Evolutionary conservation across 2,888 invertebrate genomes (phyloP).

Genomic region (Yponomeuta sedellus): DNA sequence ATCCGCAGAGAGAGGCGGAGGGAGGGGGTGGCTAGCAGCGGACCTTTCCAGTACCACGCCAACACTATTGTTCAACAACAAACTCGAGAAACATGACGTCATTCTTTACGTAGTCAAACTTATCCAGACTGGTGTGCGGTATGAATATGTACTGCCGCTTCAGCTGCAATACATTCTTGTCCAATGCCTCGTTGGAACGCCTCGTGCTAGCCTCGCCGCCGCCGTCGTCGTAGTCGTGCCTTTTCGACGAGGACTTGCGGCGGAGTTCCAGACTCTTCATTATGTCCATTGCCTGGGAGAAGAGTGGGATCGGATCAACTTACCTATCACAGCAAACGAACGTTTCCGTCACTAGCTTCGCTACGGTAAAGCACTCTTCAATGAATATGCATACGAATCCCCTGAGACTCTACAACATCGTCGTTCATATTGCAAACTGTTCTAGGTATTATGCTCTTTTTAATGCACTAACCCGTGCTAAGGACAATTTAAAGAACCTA

Average conservation of each 20-base stretch:
- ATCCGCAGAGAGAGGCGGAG: no score
- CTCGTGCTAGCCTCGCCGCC: constrained; percentile 34
- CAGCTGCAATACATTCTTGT: constrained; percentile 51
- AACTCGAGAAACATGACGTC: constrained; percentile 79
- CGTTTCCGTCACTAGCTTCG: no score
- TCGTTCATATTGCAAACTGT: no score
- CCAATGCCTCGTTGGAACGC: constrained; percentile 43
- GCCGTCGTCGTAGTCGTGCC: constrained; percentile 52
- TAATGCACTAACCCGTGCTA: no score
- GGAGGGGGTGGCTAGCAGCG: no score
- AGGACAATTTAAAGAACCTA: no score
- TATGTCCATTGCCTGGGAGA: constrained; percentile 77
- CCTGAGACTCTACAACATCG: no score
- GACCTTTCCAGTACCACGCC: no score
- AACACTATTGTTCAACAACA: constrained; percentile 51
- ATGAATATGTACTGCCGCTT: constrained; percentile 80
- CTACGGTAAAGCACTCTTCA: no score
- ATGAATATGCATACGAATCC: no score
- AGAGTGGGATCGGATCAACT: background rate
- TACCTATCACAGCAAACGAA: background rate
- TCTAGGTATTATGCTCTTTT: no score
- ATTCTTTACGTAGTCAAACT: constrained; percentile 76
- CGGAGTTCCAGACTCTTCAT: constrained; percentile 75
- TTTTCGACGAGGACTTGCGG: constrained; percentile 57
- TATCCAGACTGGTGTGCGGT: constrained; percentile 78